These are phyloP conservation scores for Heliopora coerulea DNA, from an alignment of 92 coral and sea anemone species.

Conservation along the genomic window DNA sequence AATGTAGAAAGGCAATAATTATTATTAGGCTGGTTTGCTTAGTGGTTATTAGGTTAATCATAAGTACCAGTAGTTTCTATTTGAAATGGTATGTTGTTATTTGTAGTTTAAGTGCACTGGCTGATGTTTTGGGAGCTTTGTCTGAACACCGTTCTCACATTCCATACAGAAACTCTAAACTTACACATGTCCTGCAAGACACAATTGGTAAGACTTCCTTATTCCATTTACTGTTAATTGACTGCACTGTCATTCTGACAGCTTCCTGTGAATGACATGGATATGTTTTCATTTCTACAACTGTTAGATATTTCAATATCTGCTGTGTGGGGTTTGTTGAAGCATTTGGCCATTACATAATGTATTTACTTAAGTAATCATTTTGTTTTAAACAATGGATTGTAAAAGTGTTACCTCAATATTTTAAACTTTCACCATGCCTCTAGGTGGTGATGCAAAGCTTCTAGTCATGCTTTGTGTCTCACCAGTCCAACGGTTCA, in stretches of 20 bases:
- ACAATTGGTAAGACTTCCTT: slow-evolving; percentile 78
- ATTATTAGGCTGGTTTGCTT: too few species aligned
- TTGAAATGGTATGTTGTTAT: background rate
- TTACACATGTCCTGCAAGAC: slow-evolving; percentile 91
- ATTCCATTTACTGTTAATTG: too few species aligned
- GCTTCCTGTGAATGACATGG: too few species aligned
- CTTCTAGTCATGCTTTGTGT: slow-evolving; percentile 96
- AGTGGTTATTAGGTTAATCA: background rate
- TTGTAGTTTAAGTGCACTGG: slow-evolving; percentile 88
- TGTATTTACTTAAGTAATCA: too few species aligned
- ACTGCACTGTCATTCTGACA: too few species aligned
- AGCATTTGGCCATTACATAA: too few species aligned
- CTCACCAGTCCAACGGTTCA: slow-evolving; percentile 97
- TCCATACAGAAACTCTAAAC: slow-evolving; percentile 91
- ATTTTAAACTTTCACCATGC: background rate
- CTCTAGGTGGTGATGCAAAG: slow-evolving; percentile 92
- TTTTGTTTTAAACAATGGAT: too few species aligned
- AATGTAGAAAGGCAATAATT: too few species aligned
- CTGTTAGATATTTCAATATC: background rate
- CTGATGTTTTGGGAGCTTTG: slow-evolving; percentile 92
- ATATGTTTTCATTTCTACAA: background rate
- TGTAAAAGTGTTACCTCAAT: background rate
- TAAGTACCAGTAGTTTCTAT: too few species aligned
- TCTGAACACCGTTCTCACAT: slow-evolving; percentile 94
- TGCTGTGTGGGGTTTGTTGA: too few species aligned